Base-by-base conservation (phyloP, 2,888 invertebrate genomes). In the Apocheima hispidaria region DNA sequence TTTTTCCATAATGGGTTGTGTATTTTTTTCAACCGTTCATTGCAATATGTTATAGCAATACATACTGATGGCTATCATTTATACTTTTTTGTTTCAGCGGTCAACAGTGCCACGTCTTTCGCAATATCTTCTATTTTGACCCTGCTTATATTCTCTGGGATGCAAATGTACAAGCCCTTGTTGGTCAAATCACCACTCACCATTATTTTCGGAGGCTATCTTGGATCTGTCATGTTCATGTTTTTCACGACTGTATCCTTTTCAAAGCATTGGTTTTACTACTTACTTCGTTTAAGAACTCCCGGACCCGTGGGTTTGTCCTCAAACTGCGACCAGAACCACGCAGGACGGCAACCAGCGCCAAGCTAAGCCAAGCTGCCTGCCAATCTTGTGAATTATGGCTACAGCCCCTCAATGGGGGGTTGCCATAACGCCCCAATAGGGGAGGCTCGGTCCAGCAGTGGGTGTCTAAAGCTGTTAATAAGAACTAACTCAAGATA, bases 81-180 rank as follows among this genome's bases (percentile, higher is more conserved):
- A 21, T 12, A 30, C 2, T 20, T 56, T 51, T 52, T 30, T 65
- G 58, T 81, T 95, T 82, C 91, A 96, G 96, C 95, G 71, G 94
- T 95, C 38, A 95, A 95, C 69, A 96, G 95, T 82, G 95, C 95
- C 82, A 94, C 95, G 74, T 97, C 97, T 9, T 95, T 97, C 72
- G 88, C 96, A 50, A 87, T 98, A 72, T 96, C 98, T 0, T 94
- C 96, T 35, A 96, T 98, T 71, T 87, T 98, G 73, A 95, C 97
- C 7, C 94, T 98, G 30, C 93, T 98, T 7, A 92, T 98, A 74
- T 98, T 98, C 90, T 98, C 97, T 73, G 96, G 96, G 54, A 97
- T 99, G 96, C 98, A 98, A 90, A 96, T 98, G 93, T 98, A 97
- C 82, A 96, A 96, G 79, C 94, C 95, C 14, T 95, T 96, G 93